Percentiles rank a stretch among this genome's conserved stretches.
These are phyloP conservation scores for Dryoscopus gambensis DNA, from an alignment of 2,113 vertebrate species.

Conservation along the genomic window DNA sequence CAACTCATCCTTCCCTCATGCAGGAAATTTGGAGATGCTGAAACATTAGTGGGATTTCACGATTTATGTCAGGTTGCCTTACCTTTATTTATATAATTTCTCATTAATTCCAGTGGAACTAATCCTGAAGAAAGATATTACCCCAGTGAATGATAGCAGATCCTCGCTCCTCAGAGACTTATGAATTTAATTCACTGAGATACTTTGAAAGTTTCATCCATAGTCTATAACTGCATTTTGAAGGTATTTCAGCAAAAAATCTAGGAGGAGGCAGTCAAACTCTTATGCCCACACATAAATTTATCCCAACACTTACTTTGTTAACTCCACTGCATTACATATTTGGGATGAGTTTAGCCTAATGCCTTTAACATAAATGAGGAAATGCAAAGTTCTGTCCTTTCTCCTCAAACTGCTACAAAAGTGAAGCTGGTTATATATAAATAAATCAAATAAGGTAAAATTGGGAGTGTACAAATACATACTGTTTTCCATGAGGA, in stretches of 20 bases:
- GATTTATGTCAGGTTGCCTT: not conserved
- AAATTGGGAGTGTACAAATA: not conserved
- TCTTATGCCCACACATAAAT: not conserved
- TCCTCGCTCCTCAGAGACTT: not conserved
- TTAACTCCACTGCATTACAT: not conserved
- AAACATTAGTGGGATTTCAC: not conserved
- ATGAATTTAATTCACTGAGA: not conserved
- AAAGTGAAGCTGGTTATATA: not conserved
- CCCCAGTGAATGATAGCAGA: not conserved
- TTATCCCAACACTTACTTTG: not conserved
- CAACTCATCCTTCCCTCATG: not conserved
- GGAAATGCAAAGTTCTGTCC: not conserved
- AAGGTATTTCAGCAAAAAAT: not conserved
- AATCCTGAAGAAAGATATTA: not conserved
- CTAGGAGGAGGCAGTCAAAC: not conserved
- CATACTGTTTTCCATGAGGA: slow-evolving; percentile 91
- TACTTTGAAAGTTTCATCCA: not conserved
- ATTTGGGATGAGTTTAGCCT: not conserved
- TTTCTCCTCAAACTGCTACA: not conserved
- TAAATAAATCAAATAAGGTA: not conserved
- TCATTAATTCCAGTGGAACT: not conserved
- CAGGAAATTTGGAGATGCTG: not conserved
- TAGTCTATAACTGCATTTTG: not conserved
- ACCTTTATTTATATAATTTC: not conserved
- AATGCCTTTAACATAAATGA: not conserved